Conservation (phyloP, 2,888 invertebrate species). For the Agrenia bidenticulata region DNA sequence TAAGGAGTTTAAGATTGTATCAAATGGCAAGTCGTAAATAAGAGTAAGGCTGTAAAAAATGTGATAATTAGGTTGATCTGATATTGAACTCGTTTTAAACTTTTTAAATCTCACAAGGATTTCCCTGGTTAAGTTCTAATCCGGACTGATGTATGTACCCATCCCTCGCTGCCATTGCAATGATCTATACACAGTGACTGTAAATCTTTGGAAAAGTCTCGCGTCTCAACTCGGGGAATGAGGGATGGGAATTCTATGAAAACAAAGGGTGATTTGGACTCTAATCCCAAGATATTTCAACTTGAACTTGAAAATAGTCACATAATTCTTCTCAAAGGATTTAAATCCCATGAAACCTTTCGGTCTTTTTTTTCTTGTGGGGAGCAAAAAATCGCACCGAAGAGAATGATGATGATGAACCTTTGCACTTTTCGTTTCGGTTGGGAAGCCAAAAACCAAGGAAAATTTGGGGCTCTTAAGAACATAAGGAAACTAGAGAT, state of each 20-base stretch:
- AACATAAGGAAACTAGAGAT: no score
- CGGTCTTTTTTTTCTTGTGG: not conserved
- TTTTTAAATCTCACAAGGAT: no score
- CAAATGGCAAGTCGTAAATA: not conserved
- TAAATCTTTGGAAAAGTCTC: no score
- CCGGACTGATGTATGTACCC: no score
- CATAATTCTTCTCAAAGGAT: constrained; percentile 19
- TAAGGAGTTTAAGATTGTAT: not conserved
- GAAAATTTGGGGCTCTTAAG: not conserved
- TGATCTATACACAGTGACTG: no score
- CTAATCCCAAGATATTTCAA: constrained; percentile 17
- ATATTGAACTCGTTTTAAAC: no score
- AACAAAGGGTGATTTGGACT: constrained; percentile 19
- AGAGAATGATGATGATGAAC: constrained; percentile 10
- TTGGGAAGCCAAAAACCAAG: constrained; percentile 2
- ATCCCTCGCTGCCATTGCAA: no score
- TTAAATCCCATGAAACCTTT: constrained; percentile 21
- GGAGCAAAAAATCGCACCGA: not conserved
- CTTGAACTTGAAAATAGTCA: constrained; percentile 20
- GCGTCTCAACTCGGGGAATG: not conserved
- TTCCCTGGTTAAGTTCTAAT: no score
- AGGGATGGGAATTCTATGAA: constrained; percentile 4
- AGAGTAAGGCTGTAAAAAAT: no score
- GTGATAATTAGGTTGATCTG: no score
- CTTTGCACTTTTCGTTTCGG: constrained; percentile 17